Percentiles rank a stretch among this genome's conserved stretches.
Evolutionary conservation across 2,113 vertebrate species (phyloP).

Genomic region (Corythoichthys intestinalis): DNA sequence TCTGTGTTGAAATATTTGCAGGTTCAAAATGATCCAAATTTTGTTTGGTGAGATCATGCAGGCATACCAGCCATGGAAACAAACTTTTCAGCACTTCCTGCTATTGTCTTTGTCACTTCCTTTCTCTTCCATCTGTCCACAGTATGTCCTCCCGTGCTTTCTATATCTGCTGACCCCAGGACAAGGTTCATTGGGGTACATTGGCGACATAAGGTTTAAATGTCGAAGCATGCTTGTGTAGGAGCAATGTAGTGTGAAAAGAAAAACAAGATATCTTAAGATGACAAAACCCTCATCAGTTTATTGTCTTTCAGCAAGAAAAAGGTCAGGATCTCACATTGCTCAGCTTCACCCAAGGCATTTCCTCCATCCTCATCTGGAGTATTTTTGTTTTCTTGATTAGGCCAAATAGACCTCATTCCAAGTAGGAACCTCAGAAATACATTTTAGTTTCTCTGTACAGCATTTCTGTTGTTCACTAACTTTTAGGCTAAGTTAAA

Average conservation of each 20-base stretch:
- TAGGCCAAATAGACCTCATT: conserved; percentile 40
- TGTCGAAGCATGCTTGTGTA: background rate
- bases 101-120: conserved; percentile 62
- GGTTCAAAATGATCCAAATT: conserved; percentile 15
- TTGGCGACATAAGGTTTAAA: conserved; percentile 20
- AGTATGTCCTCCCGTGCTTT: conserved; percentile 48
- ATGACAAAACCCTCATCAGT: conserved; percentile 72
- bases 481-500: conserved; percentile 66
- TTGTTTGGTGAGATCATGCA: conserved; percentile 44
- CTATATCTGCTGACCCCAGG: conserved; percentile 32
- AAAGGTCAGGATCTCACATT: conserved; percentile 70
- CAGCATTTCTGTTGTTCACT: conserved; percentile 66
- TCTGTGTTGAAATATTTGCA: conserved; percentile 12
- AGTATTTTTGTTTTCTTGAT: conserved; percentile 46
- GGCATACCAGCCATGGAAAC: conserved; percentile 32
- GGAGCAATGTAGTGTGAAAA: background rate
- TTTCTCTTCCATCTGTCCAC: conserved; percentile 62
- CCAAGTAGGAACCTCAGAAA: conserved; percentile 56
- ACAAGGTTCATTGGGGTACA: conserved; percentile 33
- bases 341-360: conserved; percentile 57
- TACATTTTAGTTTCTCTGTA: conserved; percentile 61
- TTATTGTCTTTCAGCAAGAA: conserved; percentile 74
- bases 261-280: conserved; percentile 8
- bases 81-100: conserved; percentile 54
- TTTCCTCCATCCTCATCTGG: conserved; percentile 50